These are phyloP conservation scores for Pandemis heparana DNA, from an alignment of 2,888 invertebrate species.

Conservation along the genomic window DNA sequence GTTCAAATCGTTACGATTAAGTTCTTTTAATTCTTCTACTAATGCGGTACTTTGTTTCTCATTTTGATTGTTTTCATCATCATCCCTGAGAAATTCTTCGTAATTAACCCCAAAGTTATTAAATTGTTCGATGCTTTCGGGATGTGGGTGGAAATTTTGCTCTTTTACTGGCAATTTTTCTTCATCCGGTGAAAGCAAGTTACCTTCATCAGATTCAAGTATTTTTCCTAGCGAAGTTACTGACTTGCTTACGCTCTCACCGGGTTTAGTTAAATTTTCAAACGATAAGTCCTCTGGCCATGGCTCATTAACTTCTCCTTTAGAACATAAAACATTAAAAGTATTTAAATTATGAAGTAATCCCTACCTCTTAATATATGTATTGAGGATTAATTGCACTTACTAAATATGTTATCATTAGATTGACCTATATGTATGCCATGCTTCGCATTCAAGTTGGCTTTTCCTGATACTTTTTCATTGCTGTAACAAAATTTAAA, in stretches of 20 bases:
- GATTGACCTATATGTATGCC: constrained; percentile 56
- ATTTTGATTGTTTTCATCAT: not conserved
- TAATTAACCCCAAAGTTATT: not conserved
- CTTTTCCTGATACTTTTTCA: constrained; percentile 20
- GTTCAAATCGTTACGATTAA: not conserved
- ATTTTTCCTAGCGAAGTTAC: constrained; percentile 70
- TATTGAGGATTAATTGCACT: constrained; percentile 47
- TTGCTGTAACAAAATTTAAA: not conserved
- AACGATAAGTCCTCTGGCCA: constrained; percentile 65
- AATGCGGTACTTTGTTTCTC: not conserved
- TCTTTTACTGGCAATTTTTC: not conserved
- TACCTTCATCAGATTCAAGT: constrained; percentile 63
- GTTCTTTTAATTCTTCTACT: not conserved
- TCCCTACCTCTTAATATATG: not conserved
- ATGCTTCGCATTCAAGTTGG: constrained; percentile 37
- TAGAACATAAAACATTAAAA: constrained; percentile 27
- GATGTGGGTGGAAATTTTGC: not conserved
- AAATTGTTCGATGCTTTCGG: not conserved
- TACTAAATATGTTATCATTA: constrained; percentile 66
- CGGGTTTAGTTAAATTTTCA: constrained; percentile 55
- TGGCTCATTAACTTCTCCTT: constrained; percentile 70
- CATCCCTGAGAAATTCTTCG: not conserved
- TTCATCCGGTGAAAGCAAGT: constrained; percentile 18
- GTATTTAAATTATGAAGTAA: constrained; percentile 4
- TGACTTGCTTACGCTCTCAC: constrained; percentile 67